phyloP scores from a whole-genome alignment of 1,140 invertebrate genomes.

The Mamestra configurata region DNA sequence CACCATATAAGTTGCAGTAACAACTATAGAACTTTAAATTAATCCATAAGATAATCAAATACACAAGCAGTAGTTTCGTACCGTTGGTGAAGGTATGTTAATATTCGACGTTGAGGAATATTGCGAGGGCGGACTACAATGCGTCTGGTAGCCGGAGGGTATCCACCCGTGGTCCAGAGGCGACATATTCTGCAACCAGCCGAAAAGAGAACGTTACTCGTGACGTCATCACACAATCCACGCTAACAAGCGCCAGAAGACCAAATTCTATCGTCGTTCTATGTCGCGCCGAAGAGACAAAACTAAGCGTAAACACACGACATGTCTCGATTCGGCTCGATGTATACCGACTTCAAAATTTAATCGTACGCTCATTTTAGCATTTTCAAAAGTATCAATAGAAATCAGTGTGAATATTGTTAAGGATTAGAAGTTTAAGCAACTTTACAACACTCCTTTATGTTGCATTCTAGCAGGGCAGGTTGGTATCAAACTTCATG shows the following conservation, averaged over 20 bases:
- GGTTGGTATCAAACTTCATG: neutral
- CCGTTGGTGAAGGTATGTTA: conserved; percentile 88
- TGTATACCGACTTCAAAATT: neutral
- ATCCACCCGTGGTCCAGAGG: conserved; percentile 90
- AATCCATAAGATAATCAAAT: too few species aligned
- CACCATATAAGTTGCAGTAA: too few species aligned
- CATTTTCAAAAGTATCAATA: neutral
- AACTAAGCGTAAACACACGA: neutral
- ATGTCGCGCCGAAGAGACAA: neutral
- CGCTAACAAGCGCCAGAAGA: too few species aligned
- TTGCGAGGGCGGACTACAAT: conserved; percentile 88
- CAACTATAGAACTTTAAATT: too few species aligned
- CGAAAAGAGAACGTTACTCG: conserved; percentile 19
- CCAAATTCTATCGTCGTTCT: neutral
- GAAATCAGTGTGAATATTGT: conserved; percentile 34
- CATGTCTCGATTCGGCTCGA: neutral
- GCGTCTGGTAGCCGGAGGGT: conserved; percentile 87
- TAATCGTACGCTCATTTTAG: neutral
- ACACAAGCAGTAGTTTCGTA: conserved; percentile 68
- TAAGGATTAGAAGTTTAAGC: neutral
- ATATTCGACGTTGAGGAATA: conserved; percentile 88
- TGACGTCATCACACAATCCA: neutral
- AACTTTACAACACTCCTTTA: neutral
- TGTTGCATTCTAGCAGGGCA: neutral
- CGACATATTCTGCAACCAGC: conserved; percentile 82